These are phyloP conservation scores for Melieria crassipennis DNA, from an alignment of 2,888 invertebrate genomes.

Conservation along the genomic window DNA sequence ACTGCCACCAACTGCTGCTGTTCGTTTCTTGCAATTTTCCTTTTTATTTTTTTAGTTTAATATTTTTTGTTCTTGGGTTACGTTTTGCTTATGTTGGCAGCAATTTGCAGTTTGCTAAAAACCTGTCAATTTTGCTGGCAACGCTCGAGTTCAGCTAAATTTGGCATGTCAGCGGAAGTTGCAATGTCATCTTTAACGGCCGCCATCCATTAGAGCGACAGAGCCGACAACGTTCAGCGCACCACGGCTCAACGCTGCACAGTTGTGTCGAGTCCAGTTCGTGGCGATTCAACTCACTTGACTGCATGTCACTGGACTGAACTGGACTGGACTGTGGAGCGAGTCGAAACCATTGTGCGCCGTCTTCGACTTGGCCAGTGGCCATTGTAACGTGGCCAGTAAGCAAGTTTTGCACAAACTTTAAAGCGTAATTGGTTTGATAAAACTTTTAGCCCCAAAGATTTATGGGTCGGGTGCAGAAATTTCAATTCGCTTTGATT, in stretches of 20 bases:
- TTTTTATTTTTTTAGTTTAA: neutral
- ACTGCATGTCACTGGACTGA: no score
- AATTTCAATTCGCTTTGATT: neutral
- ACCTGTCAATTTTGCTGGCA: constrained; percentile 29
- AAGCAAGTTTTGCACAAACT: neutral
- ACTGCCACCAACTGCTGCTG: no score
- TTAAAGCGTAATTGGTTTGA: constrained; percentile 17
- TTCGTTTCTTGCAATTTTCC: no score
- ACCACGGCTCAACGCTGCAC: no score
- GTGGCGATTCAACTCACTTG: no score
- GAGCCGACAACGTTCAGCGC: no score
- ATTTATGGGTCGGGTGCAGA: no score
- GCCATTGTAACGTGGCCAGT: neutral
- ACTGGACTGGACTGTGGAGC: neutral
- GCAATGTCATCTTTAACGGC: constrained; percentile 18
- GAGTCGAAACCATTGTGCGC: neutral
- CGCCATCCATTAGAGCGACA: no score
- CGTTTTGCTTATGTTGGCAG: neutral
- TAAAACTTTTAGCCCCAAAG: neutral
- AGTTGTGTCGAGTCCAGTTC: no score
- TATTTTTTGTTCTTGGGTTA: neutral
- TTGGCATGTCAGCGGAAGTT: constrained; percentile 25
- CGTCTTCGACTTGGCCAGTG: neutral
- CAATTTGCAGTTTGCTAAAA: constrained; percentile 7
- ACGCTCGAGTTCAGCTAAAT: constrained; percentile 24